Conservation (phyloP, 2,797 vertebrate genomes). For the Amniataba percoides region DNA sequence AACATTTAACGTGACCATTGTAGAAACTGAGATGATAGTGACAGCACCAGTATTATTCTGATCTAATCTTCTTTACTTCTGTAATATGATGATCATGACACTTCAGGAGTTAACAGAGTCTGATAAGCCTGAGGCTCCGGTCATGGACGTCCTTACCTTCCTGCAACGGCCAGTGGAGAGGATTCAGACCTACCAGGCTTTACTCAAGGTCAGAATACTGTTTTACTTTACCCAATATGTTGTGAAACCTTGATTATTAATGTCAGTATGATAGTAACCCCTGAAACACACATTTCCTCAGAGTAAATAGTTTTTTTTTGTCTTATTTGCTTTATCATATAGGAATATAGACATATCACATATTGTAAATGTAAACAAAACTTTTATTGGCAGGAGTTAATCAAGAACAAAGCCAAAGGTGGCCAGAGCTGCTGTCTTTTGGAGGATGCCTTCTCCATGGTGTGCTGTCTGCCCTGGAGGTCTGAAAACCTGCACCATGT, state of each 20-base stretch:
- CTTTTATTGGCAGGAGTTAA: conserved; percentile 88
- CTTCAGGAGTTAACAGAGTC: conserved; percentile 86
- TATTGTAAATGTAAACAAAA: too few species aligned
- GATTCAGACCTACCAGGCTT: conserved; percentile 92
- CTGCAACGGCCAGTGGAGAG: conserved; percentile 93
- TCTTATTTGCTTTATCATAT: too few species aligned
- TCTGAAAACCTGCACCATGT: conserved; percentile 94
- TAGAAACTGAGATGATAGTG: neutral
- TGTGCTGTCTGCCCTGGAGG: conserved; percentile 92
- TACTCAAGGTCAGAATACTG: conserved; percentile 89
- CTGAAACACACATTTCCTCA: too few species aligned
- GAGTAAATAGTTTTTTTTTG: too few species aligned
- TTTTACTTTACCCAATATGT: neutral
- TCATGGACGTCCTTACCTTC: conserved; percentile 90
- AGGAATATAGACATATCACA: too few species aligned
- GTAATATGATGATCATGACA: neutral
- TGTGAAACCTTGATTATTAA: neutral
- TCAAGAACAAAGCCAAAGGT: conserved; percentile 94
- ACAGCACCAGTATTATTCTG: neutral
- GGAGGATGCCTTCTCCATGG: conserved; percentile 93
- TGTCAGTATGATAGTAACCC: neutral
- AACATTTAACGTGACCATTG: neutral
- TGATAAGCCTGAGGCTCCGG: conserved; percentile 73
- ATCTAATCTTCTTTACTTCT: conserved; percentile 53
- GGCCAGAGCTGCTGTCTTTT: conserved; percentile 91